A percentile compares a stretch with the other conserved stretches of the same genome.
phyloP scores from a whole-genome alignment of 2,113 vertebrate genomes.

The Gnathonemus longibarbis region DNA sequence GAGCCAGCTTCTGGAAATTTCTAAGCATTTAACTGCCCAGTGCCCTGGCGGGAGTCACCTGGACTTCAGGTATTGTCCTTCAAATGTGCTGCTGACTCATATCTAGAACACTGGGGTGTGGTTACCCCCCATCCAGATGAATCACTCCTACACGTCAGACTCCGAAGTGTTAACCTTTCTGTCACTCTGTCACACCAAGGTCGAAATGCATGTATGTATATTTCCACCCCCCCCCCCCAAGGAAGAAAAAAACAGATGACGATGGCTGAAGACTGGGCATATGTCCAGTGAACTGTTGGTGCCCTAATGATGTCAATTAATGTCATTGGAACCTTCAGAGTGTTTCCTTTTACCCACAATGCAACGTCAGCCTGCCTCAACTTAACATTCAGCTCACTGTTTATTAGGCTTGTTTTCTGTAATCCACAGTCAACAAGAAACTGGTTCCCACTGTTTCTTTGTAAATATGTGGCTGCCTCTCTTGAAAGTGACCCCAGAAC shows the following conservation, averaged over 20 bases:
- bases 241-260: background rate
- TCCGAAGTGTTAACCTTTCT: background rate
- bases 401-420: background rate
- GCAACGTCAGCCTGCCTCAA: background rate
- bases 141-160: background rate
- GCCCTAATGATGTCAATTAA: background rate
- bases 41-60: background rate
- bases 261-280: background rate
- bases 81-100: background rate
- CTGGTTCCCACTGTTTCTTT: background rate
- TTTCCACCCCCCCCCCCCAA: background rate
- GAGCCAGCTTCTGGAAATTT: background rate
- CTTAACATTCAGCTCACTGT: slow-evolving; percentile 21
- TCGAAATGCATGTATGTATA: background rate
- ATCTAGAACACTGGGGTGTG: background rate
- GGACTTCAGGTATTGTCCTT: background rate
- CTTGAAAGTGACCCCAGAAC: background rate
- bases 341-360: background rate
- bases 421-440: background rate
- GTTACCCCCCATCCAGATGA: background rate
- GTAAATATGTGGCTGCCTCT: background rate
- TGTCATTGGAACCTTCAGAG: background rate
- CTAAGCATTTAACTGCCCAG: background rate
- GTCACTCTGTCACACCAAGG: background rate
- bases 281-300: background rate